Percentiles rank a stretch among this genome's conserved stretches.
Conservation (phyloP, 1,140 invertebrate species). For the Caerostris darwini region DNA sequence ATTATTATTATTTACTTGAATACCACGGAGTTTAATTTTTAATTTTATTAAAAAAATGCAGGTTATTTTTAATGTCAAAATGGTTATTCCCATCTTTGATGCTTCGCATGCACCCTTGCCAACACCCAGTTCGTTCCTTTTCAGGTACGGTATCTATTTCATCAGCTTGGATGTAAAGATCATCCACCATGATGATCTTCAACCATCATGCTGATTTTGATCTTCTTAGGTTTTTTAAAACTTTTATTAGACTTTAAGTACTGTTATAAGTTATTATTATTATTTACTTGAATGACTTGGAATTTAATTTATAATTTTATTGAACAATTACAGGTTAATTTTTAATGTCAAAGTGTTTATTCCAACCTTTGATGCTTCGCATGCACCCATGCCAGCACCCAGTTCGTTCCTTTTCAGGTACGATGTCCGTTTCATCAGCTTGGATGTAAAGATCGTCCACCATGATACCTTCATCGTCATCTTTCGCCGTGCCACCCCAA, state of each 20-base stretch:
- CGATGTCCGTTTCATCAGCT: constrained; percentile 72
- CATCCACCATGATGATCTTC: constrained; percentile 62
- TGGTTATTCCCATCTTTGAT: constrained; percentile 49
- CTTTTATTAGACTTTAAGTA: too few relatives aligned
- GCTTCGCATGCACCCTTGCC: constrained; percentile 71
- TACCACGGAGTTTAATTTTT: too few relatives aligned
- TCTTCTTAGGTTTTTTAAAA: too few relatives aligned
- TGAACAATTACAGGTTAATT: too few relatives aligned
- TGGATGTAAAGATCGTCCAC: constrained; percentile 71
- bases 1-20: too few relatives aligned
- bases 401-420: constrained; percentile 71
- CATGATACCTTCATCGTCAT: constrained; percentile 66
- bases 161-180: constrained; percentile 63
- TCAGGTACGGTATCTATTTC: constrained; percentile 74
- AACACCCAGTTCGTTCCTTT: constrained; percentile 72
- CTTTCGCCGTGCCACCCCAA: constrained; percentile 10
- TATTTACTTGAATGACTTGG: too few relatives aligned
- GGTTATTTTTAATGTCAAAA: too few relatives aligned
- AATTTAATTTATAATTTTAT: too few relatives aligned
- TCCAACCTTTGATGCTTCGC: constrained; percentile 63
- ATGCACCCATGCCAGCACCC: constrained; percentile 76
- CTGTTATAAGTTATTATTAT: too few relatives aligned
- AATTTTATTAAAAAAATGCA: too few relatives aligned
- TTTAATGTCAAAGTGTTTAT: too few relatives aligned
- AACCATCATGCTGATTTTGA: neutral